Evolutionary conservation across 1,140 invertebrate species (phyloP).

Genomic region (Panulirus ornatus): DNA sequence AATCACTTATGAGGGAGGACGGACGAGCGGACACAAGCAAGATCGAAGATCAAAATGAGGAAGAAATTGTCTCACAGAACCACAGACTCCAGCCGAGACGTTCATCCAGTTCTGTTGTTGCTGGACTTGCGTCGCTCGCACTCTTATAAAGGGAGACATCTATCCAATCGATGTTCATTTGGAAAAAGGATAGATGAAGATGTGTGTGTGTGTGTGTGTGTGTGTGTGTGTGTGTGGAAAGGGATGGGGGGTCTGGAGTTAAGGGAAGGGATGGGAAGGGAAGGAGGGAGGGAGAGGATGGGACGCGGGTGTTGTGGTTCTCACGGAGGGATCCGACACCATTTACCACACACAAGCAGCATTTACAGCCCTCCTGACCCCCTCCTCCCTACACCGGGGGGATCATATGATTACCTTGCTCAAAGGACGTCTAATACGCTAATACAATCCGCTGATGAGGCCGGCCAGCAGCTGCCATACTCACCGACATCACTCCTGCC

Average conservation of each 20-base stretch:
- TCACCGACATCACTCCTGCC: background rate
- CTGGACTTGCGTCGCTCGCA: too few species aligned
- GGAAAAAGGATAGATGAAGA: too few species aligned
- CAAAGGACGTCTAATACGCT: slow-evolving; percentile 13
- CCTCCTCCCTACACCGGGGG: background rate
- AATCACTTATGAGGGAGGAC: background rate
- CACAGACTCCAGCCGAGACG: too few species aligned
- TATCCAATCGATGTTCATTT: too few species aligned
- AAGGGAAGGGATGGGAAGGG: background rate
- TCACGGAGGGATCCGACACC: slow-evolving; percentile 36
- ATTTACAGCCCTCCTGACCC: slow-evolving; percentile 28
- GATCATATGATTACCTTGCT: slow-evolving; percentile 28
- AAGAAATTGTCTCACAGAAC: too few species aligned
- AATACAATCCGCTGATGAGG: slow-evolving; percentile 36
- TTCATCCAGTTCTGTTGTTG: too few species aligned
- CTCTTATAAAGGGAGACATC: too few species aligned
- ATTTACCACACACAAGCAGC: slow-evolving; percentile 58
- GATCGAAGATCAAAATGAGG: background rate
- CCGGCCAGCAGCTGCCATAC: background rate
- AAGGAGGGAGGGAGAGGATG: background rate
- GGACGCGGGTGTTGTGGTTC: slow-evolving; percentile 30
- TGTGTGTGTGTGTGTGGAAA: too few species aligned
- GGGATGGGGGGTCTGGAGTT: background rate
- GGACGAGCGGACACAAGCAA: background rate
- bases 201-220: too few species aligned